A percentile compares a stretch with the other conserved stretches of the same genome.
These are phyloP conservation scores for Sanderia malayensis DNA, from an alignment of 30 jellyfish, hydroid and myxozoan species.

Conservation along the genomic window DNA sequence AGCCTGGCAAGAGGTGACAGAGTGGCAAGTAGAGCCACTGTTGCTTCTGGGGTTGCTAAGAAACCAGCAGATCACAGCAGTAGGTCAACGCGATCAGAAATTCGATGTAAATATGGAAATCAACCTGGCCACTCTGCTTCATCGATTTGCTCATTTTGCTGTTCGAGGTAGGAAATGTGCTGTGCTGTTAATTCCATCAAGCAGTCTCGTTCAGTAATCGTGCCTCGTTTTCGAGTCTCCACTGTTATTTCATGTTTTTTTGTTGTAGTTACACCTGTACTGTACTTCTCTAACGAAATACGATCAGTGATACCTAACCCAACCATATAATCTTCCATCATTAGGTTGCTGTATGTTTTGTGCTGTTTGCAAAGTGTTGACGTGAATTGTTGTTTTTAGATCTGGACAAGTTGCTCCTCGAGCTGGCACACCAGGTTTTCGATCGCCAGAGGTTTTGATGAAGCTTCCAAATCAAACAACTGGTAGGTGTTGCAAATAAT, in stretches of 20 bases:
- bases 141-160: constrained; percentile 49
- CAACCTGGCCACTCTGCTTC: constrained; percentile 59
- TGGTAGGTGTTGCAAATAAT: constrained; percentile 65
- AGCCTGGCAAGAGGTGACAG: constrained; percentile 48
- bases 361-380: too few relatives aligned
- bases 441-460: constrained; percentile 96
- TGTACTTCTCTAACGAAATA: too few relatives aligned
- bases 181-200: too few relatives aligned
- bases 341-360: too few relatives aligned
- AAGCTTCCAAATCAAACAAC: constrained; percentile 91
- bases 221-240: too few relatives aligned
- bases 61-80: too few relatives aligned
- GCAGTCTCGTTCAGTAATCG: too few relatives aligned
- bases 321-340: too few relatives aligned
- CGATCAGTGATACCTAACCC: too few relatives aligned
- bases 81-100: constrained; percentile 29
- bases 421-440: constrained; percentile 99
- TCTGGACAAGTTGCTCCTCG: constrained; percentile 94
- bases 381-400: constrained; percentile 50
- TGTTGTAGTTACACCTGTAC: too few relatives aligned
- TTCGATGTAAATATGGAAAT: constrained; percentile 37
- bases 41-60: constrained; percentile 7
- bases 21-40: constrained; percentile 14
- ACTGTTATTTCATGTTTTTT: too few relatives aligned
- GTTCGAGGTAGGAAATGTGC: constrained; percentile 33